A percentile compares a stretch with the other conserved stretches of the same genome.
Conservation (phyloP, 2,797 vertebrate genomes). For the Halcyon smyrnensis region DNA sequence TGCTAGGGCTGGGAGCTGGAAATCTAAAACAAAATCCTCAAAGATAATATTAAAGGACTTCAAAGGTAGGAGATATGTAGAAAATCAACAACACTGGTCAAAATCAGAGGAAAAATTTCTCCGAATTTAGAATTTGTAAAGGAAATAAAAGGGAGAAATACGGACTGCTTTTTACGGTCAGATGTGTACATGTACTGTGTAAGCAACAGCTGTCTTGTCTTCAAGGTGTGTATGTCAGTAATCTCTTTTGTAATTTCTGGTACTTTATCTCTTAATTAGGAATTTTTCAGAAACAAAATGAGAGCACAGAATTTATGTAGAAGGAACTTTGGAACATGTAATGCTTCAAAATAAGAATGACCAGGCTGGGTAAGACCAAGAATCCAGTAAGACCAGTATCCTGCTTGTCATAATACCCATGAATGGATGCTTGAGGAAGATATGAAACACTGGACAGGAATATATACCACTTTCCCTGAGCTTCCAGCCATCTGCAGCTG, state of each 20-base stretch:
- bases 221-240: not conserved
- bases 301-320: not conserved
- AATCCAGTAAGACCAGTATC: not conserved
- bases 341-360: not conserved
- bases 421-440: not conserved
- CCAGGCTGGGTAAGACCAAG: not conserved
- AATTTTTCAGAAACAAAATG: not conserved
- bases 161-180: not conserved
- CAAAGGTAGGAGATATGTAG: not conserved
- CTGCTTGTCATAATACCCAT: not conserved
- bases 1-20: not conserved
- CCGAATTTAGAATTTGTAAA: not conserved
- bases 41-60: slow-evolving; percentile 30
- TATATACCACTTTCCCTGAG: not conserved
- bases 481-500: not conserved
- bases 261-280: not conserved
- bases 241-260: not conserved
- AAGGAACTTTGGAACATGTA: not conserved
- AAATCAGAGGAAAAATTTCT: not conserved
- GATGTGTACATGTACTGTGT: not conserved
- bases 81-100: not conserved
- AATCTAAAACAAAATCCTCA: slow-evolving; percentile 40
- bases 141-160: slow-evolving; percentile 1
- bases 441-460: not conserved
- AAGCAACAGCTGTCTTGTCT: not conserved